phyloP scores from a whole-genome alignment of 2,888 invertebrate species.

The Spisula subtruncata region DNA sequence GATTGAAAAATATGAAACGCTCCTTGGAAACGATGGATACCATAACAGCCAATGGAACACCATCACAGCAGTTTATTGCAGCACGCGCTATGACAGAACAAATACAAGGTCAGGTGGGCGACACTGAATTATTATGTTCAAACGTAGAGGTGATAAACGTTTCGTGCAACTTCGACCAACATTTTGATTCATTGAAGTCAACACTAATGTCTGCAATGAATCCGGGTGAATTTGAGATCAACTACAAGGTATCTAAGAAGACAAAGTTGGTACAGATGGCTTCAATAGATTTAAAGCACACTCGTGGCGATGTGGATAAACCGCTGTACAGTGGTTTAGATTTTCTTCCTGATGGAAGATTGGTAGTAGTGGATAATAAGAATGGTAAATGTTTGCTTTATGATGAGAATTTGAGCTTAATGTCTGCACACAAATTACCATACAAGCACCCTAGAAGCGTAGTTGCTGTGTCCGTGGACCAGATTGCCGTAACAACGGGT shows the following conservation, averaged over 20 bases:
- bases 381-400: no score
- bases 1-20: not conserved
- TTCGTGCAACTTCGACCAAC: not conserved
- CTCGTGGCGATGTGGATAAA: not conserved
- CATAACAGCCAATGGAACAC: not conserved
- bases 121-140: not conserved
- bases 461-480: conserved; percentile 17
- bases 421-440: not conserved
- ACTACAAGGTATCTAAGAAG: not conserved
- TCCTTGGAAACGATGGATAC: not conserved
- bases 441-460: not conserved
- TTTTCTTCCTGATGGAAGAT: conserved; percentile 30
- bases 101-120: not conserved
- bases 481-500: not conserved
- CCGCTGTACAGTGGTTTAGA: conserved; percentile 20
- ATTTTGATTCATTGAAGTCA: not conserved
- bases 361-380: conserved; percentile 19
- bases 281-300: conserved; percentile 5
- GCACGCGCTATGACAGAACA: not conserved
- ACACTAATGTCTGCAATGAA: not conserved
- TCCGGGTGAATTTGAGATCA: not conserved
- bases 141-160: not conserved
- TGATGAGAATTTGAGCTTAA: not conserved
- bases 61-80: no score
- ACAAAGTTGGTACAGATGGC: no score